These are phyloP conservation scores for Gadus macrocephalus DNA, from an alignment of 2,113 vertebrate genomes.

Conservation along the genomic window DNA sequence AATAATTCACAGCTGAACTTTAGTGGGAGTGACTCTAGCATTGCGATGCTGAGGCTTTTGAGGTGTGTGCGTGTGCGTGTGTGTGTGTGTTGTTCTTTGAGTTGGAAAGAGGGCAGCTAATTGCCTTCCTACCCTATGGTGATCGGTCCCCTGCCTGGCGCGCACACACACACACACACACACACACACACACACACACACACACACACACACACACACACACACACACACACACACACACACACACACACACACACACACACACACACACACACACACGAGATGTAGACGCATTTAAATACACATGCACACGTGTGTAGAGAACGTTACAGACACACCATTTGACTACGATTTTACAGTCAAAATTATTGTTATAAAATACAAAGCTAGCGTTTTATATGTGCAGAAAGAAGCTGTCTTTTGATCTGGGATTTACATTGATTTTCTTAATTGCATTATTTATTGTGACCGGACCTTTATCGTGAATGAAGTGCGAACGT, in stretches of 20 bases:
- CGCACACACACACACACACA: slow-evolving; percentile 30
- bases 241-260: slow-evolving; percentile 14
- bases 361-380: too few relatives aligned
- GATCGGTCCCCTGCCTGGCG: slow-evolving; percentile 11
- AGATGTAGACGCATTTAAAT: background rate
- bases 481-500: too few relatives aligned
- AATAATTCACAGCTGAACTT: slow-evolving; percentile 80
- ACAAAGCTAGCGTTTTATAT: too few relatives aligned
- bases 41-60: slow-evolving; percentile 17
- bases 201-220: slow-evolving; percentile 40
- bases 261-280: slow-evolving; percentile 3
- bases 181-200: slow-evolving; percentile 28
- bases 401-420: too few relatives aligned
- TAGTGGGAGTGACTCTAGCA: slow-evolving; percentile 59
- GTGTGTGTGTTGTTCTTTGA: slow-evolving; percentile 23
- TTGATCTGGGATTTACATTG: too few relatives aligned
- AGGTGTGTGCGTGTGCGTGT: slow-evolving; percentile 15
- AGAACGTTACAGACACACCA: background rate
- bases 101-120: slow-evolving; percentile 61
- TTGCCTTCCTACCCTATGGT: slow-evolving; percentile 65
- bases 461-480: too few relatives aligned
- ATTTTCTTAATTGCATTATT: too few relatives aligned
- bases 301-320: background rate
- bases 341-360: too few relatives aligned
- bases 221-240: background rate